A percentile compares a stretch with the other conserved stretches of the same genome.
Conservation (phyloP, 2,113 vertebrate species). For the Myotis yumanensis region DNA sequence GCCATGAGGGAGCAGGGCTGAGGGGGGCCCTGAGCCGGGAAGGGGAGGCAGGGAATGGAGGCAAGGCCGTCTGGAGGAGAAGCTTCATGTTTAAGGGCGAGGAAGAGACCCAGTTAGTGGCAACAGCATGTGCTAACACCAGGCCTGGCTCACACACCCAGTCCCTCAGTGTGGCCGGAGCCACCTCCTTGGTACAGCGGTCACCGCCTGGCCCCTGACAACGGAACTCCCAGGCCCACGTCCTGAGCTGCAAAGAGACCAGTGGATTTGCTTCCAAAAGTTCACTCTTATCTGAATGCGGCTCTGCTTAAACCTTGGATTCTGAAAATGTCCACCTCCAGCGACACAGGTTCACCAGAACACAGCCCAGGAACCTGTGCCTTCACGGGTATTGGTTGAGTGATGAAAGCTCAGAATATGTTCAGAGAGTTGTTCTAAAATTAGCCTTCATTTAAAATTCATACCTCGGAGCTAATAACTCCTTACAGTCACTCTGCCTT, state of each 20-base stretch:
- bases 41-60: too few relatives aligned
- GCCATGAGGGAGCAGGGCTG: background rate
- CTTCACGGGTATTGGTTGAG: background rate
- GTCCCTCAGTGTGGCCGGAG: too few relatives aligned
- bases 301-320: background rate
- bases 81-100: background rate
- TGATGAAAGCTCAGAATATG: background rate
- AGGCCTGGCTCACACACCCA: background rate
- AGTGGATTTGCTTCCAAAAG: background rate
- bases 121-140: background rate
- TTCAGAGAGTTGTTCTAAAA: conserved; percentile 24
- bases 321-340: background rate
- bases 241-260: background rate
- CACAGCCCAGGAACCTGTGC: background rate
- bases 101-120: background rate
- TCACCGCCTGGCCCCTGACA: background rate
- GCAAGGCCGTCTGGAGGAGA: background rate
- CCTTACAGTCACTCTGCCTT: background rate
- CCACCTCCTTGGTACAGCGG: accelerated
- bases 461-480: background rate
- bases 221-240: background rate
- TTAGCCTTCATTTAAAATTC: conserved; percentile 27
- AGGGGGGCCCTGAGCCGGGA: background rate
- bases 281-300: background rate
- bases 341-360: background rate